phyloP scores from a whole-genome alignment of 2,797 vertebrate genomes.

The Onychomys leucogaster region DNA sequence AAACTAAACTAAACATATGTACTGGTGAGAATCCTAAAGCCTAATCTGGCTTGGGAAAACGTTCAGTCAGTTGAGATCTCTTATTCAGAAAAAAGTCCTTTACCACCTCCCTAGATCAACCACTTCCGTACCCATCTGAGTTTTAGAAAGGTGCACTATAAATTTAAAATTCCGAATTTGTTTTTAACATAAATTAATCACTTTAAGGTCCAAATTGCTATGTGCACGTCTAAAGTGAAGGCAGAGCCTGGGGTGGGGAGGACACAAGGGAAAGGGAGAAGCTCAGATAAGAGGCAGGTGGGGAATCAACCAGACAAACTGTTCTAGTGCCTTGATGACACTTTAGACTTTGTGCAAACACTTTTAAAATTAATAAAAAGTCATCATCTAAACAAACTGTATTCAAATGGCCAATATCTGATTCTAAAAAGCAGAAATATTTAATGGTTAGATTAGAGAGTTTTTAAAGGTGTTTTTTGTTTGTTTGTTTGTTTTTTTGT shows the following conservation, averaged over 20 bases:
- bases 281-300: background rate
- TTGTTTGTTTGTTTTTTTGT: background rate
- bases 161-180: constrained; percentile 21
- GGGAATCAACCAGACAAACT: background rate
- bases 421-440: background rate
- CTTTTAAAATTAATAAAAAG: background rate
- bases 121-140: background rate
- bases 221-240: background rate
- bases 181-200: background rate
- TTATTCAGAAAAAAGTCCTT: background rate
- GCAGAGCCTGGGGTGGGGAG: background rate
- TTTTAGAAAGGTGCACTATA: background rate
- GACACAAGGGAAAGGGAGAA: background rate
- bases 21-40: background rate
- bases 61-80: background rate
- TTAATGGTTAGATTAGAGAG: background rate
- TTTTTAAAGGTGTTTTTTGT: background rate
- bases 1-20: background rate
- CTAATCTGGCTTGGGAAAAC: background rate
- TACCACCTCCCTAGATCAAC: background rate
- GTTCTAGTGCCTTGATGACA: background rate
- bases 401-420: background rate
- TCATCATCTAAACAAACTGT: background rate
- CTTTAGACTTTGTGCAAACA: background rate
- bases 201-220: constrained; percentile 7